Percentiles rank a stretch among this genome's conserved stretches.
Conservation (phyloP, 2,888 invertebrate species). For the Halictus ligatus region DNA sequence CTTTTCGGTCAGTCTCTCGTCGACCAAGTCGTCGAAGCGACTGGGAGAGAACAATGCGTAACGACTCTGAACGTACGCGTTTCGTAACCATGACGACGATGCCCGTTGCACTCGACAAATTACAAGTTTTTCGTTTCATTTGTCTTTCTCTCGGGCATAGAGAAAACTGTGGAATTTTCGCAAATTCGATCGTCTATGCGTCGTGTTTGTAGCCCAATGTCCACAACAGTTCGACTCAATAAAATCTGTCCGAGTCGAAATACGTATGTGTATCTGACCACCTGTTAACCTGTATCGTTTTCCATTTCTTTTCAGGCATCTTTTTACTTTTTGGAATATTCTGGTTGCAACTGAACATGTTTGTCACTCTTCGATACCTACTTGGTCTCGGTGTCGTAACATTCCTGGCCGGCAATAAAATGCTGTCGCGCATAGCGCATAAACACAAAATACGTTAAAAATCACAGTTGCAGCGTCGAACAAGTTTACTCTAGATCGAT, state of each 20-base stretch:
- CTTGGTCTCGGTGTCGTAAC: conserved; percentile 94
- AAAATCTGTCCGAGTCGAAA: too few relatives aligned
- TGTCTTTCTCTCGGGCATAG: conserved; percentile 78
- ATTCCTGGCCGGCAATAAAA: conserved; percentile 96
- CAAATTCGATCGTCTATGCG: conserved; percentile 71
- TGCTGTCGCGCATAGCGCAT: conserved; percentile 92
- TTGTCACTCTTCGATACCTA: conserved; percentile 96
- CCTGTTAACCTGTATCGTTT: neutral
- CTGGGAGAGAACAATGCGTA: neutral
- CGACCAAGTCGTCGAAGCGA: neutral
- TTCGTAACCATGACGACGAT: neutral
- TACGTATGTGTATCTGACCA: neutral
- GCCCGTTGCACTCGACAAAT: conserved; percentile 77
- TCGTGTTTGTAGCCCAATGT: conserved; percentile 80
- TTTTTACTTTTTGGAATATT: conserved; percentile 95
- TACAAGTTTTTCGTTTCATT: conserved; percentile 59
- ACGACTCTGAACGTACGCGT: neutral
- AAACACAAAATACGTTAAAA: conserved; percentile 78
- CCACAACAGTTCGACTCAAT: conserved; percentile 75
- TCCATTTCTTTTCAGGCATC: conserved; percentile 87
- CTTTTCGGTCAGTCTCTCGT: neutral
- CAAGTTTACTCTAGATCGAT: neutral
- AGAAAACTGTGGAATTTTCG: conserved; percentile 79
- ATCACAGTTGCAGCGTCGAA: neutral
- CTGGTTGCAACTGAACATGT: conserved; percentile 98